Evolutionary conservation across 2,888 invertebrate species (phyloP).

Genomic region (Ceriagrion tenellum): DNA sequence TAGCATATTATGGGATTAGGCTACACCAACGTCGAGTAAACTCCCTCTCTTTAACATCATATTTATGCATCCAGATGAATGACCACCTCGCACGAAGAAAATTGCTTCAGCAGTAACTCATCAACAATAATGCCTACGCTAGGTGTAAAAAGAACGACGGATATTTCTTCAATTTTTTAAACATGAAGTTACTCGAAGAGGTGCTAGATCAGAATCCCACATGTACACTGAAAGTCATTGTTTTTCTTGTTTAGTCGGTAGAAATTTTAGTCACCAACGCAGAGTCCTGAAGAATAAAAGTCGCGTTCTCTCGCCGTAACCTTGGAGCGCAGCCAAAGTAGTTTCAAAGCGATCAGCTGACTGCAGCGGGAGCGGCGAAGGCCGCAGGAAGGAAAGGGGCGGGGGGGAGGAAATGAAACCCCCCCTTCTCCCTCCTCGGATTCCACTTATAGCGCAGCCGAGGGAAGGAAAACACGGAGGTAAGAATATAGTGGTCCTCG

Average conservation of each 20-base stretch:
- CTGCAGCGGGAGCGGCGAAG: slow-evolving; percentile 4
- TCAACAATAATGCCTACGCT: background rate
- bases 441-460: background rate
- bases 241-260: background rate
- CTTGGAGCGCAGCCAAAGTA: background rate
- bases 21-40: background rate
- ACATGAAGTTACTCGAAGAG: background rate
- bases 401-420: background rate
- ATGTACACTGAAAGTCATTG: background rate
- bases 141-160: background rate
- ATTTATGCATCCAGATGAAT: background rate
- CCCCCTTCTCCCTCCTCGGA: background rate
- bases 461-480: background rate
- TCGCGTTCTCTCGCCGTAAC: background rate
- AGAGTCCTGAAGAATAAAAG: background rate
- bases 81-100: background rate
- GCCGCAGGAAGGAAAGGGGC: background rate
- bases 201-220: background rate
- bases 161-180: background rate
- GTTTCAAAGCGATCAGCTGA: slow-evolving; percentile 33
- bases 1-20: background rate
- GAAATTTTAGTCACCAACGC: slow-evolving; percentile 12
- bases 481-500: background rate
- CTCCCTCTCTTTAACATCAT: background rate
- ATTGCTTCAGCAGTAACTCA: background rate